A percentile compares a stretch with the other conserved stretches of the same genome.
Evolutionary conservation across 2,888 invertebrate species (phyloP).

Genomic region (Oligia fasciuncula): DNA sequence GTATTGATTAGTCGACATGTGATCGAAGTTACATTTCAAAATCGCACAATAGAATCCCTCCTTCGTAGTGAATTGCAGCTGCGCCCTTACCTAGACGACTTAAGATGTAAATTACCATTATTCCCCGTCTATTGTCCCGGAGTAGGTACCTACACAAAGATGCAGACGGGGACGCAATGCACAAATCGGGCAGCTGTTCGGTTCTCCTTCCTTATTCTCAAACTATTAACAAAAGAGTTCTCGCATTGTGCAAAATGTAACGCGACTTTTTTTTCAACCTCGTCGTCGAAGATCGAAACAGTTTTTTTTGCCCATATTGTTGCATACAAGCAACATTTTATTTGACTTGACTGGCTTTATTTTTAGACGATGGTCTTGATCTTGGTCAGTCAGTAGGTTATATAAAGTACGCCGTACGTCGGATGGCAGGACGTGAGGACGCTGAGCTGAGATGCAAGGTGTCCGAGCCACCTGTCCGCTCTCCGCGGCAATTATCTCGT

Average conservation of each 20-base stretch:
- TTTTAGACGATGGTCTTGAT: constrained; percentile 33
- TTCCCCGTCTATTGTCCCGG: constrained; percentile 82
- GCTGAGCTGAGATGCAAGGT: constrained; percentile 84
- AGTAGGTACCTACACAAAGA: constrained; percentile 82
- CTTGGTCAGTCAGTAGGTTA: constrained; percentile 45
- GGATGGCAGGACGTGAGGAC: constrained; percentile 75
- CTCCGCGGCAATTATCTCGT: constrained; percentile 84
- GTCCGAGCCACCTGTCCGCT: constrained; percentile 85
- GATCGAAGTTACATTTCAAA: constrained; percentile 74
- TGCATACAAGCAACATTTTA: constrained; percentile 27
- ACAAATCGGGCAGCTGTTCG: constrained; percentile 89
- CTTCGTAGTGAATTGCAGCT: constrained; percentile 85
- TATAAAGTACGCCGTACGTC: constrained; percentile 38
- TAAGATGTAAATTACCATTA: constrained; percentile 90
- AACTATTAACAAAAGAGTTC: constrained; percentile 81
- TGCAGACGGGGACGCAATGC: constrained; percentile 88
- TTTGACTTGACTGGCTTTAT: constrained; percentile 36
- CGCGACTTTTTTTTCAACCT: constrained; percentile 77
- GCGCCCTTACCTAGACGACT: constrained; percentile 87
- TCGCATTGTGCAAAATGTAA: constrained; percentile 88
- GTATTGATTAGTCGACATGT: constrained; percentile 78
- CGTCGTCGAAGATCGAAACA: constrained; percentile 66
- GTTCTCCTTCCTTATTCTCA: constrained; percentile 84
- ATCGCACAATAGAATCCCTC: constrained; percentile 75
- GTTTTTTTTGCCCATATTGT: constrained; percentile 48